Percentiles rank a stretch among this genome's conserved stretches.
phyloP scores from a whole-genome alignment of 2,888 invertebrate genomes.

The Mythimna ferrago region DNA sequence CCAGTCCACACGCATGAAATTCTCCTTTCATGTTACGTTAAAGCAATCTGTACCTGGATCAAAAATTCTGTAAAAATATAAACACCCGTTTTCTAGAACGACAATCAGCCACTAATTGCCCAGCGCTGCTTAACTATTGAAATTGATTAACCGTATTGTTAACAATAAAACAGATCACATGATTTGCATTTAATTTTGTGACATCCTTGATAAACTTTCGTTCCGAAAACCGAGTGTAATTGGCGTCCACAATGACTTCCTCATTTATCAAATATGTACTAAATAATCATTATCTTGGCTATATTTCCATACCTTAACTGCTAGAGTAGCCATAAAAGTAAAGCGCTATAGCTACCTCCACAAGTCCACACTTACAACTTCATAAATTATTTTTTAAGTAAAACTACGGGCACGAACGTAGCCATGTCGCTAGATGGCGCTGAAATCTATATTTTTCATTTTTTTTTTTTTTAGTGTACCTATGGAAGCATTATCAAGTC shows the following conservation, averaged over 20 bases:
- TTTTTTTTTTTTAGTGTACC: too few species aligned
- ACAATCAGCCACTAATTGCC: neutral
- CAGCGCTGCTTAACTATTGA: neutral
- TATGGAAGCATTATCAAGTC: too few species aligned
- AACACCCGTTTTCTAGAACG: neutral
- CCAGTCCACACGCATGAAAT: too few species aligned
- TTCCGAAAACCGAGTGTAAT: neutral
- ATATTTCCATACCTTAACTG: constrained; percentile 14
- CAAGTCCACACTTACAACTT: constrained; percentile 4
- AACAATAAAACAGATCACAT: neutral
- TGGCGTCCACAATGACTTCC: neutral
- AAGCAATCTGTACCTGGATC: too few species aligned
- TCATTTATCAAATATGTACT: constrained; percentile 4
- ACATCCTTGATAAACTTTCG: neutral
- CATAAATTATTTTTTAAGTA: constrained; percentile 49
- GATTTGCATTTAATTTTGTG: neutral
- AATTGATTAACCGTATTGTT: neutral
- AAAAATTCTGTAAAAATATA: constrained; percentile 4
- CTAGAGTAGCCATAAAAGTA: constrained; percentile 20
- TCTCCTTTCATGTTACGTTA: too few species aligned
- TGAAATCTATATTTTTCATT: too few species aligned
- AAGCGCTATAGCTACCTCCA: constrained; percentile 28
- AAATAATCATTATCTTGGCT: neutral
- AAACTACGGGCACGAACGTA: too few species aligned
- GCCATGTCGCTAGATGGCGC: too few species aligned